Percentiles rank a stretch among this genome's conserved stretches.
Evolutionary conservation across 2,888 invertebrate genomes (phyloP).

Genomic region (Ethmia dodecea): DNA sequence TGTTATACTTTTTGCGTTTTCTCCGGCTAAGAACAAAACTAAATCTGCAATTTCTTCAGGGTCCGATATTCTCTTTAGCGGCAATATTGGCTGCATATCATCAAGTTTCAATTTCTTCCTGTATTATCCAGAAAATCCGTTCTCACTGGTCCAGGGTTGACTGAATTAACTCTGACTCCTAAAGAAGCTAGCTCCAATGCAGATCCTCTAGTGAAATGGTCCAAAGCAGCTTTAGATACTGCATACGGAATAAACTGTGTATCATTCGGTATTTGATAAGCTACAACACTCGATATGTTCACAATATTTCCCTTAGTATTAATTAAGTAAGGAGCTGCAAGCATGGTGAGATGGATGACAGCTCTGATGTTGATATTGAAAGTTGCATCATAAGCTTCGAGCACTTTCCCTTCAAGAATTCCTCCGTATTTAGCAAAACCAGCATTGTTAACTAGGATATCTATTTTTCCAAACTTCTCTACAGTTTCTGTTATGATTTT

Average conservation of each 20-base stretch:
- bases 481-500: conserved; percentile 25
- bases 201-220: conserved; percentile 27
- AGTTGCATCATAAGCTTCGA: conserved; percentile 27
- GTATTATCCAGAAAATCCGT: conserved; percentile 29
- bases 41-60: conserved; percentile 30
- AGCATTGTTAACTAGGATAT: conserved; percentile 40
- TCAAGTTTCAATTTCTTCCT: conserved; percentile 16
- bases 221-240: conserved; percentile 30
- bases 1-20: conserved; percentile 26
- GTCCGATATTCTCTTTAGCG: conserved; percentile 22
- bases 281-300: conserved; percentile 29
- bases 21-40: conserved; percentile 29
- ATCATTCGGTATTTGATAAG: conserved; percentile 5
- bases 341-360: conserved; percentile 22
- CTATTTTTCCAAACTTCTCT: conserved; percentile 28
- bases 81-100: conserved; percentile 12
- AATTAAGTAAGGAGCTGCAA: conserved; percentile 29
- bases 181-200: conserved; percentile 27
- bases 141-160: conserved; percentile 80
- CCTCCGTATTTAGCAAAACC: conserved; percentile 18
- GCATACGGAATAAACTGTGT: conserved; percentile 18
- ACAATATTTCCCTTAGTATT: conserved; percentile 33
- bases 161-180: conserved; percentile 44
- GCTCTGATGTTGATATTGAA: conserved; percentile 28
- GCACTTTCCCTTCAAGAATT: conserved; percentile 21